A percentile compares a stretch with the other conserved stretches of the same genome.
These are phyloP conservation scores for Macaria liturata DNA, from an alignment of 2,888 invertebrate species.

Conservation along the genomic window DNA sequence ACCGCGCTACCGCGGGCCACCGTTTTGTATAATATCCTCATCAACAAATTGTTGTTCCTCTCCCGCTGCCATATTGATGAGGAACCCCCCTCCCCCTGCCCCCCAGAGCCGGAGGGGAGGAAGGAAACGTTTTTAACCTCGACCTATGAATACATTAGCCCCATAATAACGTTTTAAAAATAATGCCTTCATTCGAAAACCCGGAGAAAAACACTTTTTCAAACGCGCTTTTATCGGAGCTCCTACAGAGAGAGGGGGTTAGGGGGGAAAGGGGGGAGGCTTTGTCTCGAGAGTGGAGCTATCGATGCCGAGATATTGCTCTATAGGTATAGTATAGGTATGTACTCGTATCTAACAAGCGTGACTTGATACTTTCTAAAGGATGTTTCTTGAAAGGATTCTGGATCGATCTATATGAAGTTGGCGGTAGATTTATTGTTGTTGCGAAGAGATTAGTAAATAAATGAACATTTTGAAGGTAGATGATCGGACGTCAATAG, in stretches of 20 bases:
- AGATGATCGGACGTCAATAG: too few species aligned
- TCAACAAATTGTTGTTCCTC: constrained; percentile 46
- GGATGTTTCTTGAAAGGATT: too few species aligned
- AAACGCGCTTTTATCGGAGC: constrained; percentile 19
- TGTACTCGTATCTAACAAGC: too few species aligned
- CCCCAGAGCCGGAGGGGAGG: neutral
- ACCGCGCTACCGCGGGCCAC: constrained; percentile 7
- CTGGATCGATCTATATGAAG: too few species aligned
- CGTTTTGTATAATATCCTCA: constrained; percentile 40
- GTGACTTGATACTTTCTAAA: too few species aligned
- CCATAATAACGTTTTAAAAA: constrained; percentile 43
- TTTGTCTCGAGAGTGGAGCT: constrained; percentile 5
- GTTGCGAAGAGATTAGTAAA: too few species aligned
- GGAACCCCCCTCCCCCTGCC: constrained; percentile 22
- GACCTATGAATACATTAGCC: constrained; percentile 53
- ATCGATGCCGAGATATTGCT: neutral
- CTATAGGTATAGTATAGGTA: too few species aligned
- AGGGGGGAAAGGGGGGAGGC: neutral
- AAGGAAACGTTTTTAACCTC: constrained; percentile 39
- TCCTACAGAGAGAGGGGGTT: neutral
- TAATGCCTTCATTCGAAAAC: constrained; percentile 39
- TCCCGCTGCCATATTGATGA: constrained; percentile 47
- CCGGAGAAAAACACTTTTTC: constrained; percentile 19
- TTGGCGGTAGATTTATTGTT: too few species aligned
- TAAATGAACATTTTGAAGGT: too few species aligned